Evolutionary conservation across 1,140 invertebrate species (phyloP).

Genomic region (Drosophila truncata): DNA sequence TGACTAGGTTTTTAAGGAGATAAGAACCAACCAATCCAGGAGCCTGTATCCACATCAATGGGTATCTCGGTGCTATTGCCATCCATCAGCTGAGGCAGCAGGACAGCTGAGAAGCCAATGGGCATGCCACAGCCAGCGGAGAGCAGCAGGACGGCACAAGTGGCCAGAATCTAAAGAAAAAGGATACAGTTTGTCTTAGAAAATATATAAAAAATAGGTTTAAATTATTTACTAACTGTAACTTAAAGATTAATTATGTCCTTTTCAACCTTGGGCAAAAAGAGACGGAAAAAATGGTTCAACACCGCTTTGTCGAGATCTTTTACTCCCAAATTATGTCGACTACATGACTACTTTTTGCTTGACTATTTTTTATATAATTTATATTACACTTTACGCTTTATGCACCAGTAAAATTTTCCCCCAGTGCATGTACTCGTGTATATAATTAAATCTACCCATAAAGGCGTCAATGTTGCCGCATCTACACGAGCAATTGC

Average conservation of each 20-base stretch:
- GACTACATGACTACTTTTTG: too few relatives aligned
- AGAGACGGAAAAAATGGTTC: too few relatives aligned
- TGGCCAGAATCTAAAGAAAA: slow-evolving; percentile 86
- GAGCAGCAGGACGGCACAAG: slow-evolving; percentile 88
- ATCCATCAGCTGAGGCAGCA: slow-evolving; percentile 88
- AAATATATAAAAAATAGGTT: too few relatives aligned
- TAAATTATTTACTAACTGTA: neutral
- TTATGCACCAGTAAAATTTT: neutral
- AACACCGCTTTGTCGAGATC: too few relatives aligned
- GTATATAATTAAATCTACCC: slow-evolving; percentile 14
- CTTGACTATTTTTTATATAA: too few relatives aligned
- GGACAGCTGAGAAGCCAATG: slow-evolving; percentile 89
- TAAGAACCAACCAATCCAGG: slow-evolving; percentile 88
- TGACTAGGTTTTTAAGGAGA: fast-evolving
- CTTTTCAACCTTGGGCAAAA: too few relatives aligned
- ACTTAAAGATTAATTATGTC: neutral
- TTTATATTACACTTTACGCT: too few relatives aligned
- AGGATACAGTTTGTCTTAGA: neutral
- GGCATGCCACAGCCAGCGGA: slow-evolving; percentile 90
- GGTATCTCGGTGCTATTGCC: slow-evolving; percentile 84
- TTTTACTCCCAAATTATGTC: too few relatives aligned
- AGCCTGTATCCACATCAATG: slow-evolving; percentile 88
- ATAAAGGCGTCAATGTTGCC: slow-evolving; percentile 16
- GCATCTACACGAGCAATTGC: slow-evolving; percentile 43
- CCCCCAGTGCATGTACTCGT: neutral